Evolutionary conservation across 1,140 invertebrate species (phyloP), one percentile per base, ranked within the genome.

Genomic region (Cotesia typhae): DNA sequence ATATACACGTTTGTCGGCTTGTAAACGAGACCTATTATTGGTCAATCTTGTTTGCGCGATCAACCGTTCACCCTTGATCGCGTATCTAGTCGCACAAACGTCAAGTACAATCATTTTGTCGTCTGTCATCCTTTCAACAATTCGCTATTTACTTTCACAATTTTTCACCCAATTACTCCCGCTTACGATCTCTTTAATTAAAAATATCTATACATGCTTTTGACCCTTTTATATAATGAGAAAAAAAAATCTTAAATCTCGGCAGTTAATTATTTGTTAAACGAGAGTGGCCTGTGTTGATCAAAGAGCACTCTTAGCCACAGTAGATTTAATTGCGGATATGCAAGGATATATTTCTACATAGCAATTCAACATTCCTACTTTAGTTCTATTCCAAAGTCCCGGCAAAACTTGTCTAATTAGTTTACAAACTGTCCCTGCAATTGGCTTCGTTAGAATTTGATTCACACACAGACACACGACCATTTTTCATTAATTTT

Each of bases 11-110:
- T 72, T 66, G 64, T 59, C 63, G 70, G 64, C 70, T 47, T 72
- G 70, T 72, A 72, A 72, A 72, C 70, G 70, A 72, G 70, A 72
- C 70, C 70, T 72, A 72, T 72, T 72, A 72, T 72, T 72, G 70
- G 70, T 67, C 70, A 60, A 72, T 66, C 70, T 67, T 72, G 70
- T 72, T 72, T 67, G 70, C 63, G 63, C 64, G 64, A 72, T 67
- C 64, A 67, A 72, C 53, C 53, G 66, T 67, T 28, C 66, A 55
- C 14, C 66, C 66, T 38, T 63, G 60, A 63, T 63, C 60, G 60
- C 60, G 37, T 37, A 37, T 37, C 36, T 12, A 51, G 37, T 51
- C 63, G 41, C n/a, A 38, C 51, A n/a, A 17, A 67, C 53, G 66
- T 28, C 51, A 67, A 55, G 17, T 41, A 55, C 3, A 36, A 67